A percentile compares a stretch with the other conserved stretches of the same genome.
phyloP scores from a whole-genome alignment of 1,140 invertebrate genomes.

The Druon quercuslanigerum region DNA sequence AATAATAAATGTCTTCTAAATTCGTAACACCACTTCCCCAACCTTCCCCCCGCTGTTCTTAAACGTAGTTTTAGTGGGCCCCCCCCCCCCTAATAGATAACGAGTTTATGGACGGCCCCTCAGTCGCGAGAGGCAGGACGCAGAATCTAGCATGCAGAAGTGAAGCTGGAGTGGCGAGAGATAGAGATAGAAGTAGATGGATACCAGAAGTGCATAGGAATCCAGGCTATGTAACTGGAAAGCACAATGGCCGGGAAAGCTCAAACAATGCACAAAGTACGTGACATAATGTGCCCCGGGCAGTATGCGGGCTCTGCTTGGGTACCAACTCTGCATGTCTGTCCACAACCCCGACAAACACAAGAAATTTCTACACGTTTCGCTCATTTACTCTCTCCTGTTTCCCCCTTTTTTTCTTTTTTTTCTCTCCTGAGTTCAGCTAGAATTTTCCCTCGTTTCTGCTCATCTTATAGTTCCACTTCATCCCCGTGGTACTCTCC shows the following conservation, averaged over 20 bases:
- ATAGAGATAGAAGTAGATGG: conserved; percentile 43
- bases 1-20: neutral
- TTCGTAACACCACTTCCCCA: neutral
- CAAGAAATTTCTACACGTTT: conserved; percentile 15
- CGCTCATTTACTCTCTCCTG: conserved; percentile 17
- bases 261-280: conserved; percentile 69
- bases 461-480: conserved; percentile 9
- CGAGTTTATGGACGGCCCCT: too few species aligned
- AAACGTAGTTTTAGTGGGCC: too few species aligned
- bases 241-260: conserved; percentile 68
- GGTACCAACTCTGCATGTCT: conserved; percentile 37
- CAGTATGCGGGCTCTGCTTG: conserved; percentile 51
- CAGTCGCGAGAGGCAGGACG: conserved; percentile 38
- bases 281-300: conserved; percentile 62
- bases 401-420: conserved; percentile 35
- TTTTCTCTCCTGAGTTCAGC: conserved; percentile 17
- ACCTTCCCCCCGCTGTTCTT: too few species aligned
- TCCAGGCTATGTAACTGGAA: conserved; percentile 60
- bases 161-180: conserved; percentile 15
- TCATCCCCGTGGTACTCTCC: conserved; percentile 11
- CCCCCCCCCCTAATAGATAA: too few species aligned
- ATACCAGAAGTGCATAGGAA: conserved; percentile 58
- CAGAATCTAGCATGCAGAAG: conserved; percentile 10
- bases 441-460: neutral
- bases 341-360: conserved; percentile 14